Evolutionary conservation across 2,888 invertebrate species (phyloP), one percentile per base, ranked within the genome.

Genomic region (Hydrotaea cyrtoneurina): DNA sequence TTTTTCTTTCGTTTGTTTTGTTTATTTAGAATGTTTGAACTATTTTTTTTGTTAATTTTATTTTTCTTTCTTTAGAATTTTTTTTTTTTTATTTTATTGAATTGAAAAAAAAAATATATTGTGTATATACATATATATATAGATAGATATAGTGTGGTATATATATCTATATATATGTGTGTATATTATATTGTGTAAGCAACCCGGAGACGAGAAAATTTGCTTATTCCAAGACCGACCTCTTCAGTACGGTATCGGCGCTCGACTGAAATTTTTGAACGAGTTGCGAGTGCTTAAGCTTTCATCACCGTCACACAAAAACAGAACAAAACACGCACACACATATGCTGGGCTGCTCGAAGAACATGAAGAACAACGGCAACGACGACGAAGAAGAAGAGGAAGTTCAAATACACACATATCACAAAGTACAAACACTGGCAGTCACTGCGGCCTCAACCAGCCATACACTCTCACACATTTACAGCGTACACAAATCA

Each of bases 221-320:
- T 69, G 39, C 69, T 69, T 78, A 72, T 83, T 86, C 88, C 86
- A 86, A 85, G 89, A 90, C 91, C 90, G 92, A 91, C 91, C 91
- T 92, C 92, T 89, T 90, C 88, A 90, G 89, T 90, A 90, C 91
- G 91, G 91, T 90, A 91, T 91, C 92, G 90, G 91, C 91, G 91
- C 92, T 92, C 92, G 91, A 92, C 92, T 92, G 90, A 92, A 89
- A 90, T 87, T 90, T 91, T 89, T 90, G 87, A 89, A 89, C 89
- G 87, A 87, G 88, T 87, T 88, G 89, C 88, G 90, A 90, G 90
- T 90, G 89, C 87, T 89, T 90, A 90, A 91, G 90, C 90, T 91
- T 90, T 91, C 90, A 87, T 83, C 78, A 69, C 69, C 69, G 39
- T 69, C 82, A 83, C 77, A 80, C 59, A 78, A 73, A 75, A 82